Base-by-base conservation (phyloP, 2,113 vertebrate species). In the Opisthocomus hoazin region DNA sequence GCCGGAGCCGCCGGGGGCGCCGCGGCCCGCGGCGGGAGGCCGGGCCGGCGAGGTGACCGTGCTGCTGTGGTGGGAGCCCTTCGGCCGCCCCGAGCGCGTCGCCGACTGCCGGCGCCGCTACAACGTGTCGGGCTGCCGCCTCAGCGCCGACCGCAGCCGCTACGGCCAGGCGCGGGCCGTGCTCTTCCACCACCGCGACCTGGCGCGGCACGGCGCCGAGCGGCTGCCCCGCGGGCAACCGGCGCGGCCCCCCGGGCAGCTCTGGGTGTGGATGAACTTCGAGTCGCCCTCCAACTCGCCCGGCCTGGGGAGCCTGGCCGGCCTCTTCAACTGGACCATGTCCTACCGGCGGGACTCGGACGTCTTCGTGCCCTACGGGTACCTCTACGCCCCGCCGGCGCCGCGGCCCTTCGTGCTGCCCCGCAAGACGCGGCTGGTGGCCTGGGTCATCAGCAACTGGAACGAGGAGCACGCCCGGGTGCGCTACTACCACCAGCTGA, bases 181-280 rank as follows among this genome's bases (percentile, higher is more conserved):
- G 24, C 88, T 99, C 32, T 95, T 99, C 68, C 99, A 99, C 93
- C 98, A 99, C 98, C 97, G 99, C 43, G 99, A 99, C 70, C 95
- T 99, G 4, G 86, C 58, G 36, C 45, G 13, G 54, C 93, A 87
- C 68, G 90, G 91, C 30, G 34, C 32, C 12, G 6, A 15, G 26
- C 77, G 16, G 78, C n/a, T 95, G 85, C 90, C 97, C 71, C 65
- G 5, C 4, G 76, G 45, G 50, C 14, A 82, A 41, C 69, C 80
- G 60, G 80, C 41, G 22, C 97, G 99, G 11, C 98, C 99, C 1
- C 82, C 70, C 0, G 94, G 50, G 12, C 99, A 99, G 92, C 99
- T 98, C 79, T 99, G 99, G 99, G 98, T 99, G 12, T 99, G 99
- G 99, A 98, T 99, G 98, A 99, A 99, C 98, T 99, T 99, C 71